phyloP scores from a whole-genome alignment of 2,113 vertebrate genomes.

The Myxocyprinus asiaticus region DNA sequence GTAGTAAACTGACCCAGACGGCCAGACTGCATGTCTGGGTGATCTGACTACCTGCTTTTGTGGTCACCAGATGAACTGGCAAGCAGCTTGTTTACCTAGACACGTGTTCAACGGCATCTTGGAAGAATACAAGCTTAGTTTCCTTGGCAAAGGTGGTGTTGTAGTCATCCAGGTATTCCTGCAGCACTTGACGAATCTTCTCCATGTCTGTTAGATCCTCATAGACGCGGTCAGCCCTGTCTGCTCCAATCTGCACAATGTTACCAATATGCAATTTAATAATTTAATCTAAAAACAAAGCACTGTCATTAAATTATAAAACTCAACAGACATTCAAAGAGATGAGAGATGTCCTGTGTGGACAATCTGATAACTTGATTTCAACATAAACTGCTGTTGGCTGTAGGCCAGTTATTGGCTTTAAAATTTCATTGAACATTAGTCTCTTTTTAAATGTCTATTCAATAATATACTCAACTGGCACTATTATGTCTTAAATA shows the following conservation, averaged over 20 bases:
- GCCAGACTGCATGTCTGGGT: background rate
- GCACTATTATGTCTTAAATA: no score
- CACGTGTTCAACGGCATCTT: slow-evolving; percentile 86
- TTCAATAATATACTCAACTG: no score
- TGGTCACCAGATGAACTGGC: background rate
- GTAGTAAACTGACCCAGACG: background rate
- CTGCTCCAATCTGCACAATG: slow-evolving; percentile 65
- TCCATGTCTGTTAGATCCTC: slow-evolving; percentile 79
- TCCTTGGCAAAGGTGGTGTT: slow-evolving; percentile 83
- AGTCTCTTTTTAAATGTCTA: no score
- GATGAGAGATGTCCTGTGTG: background rate
- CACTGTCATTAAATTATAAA: background rate
- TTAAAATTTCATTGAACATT: no score
- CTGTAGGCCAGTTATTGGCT: no score
- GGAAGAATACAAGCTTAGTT: slow-evolving; percentile 86
- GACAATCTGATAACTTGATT: no score
- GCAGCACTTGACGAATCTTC: slow-evolving; percentile 79
- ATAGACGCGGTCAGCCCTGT: slow-evolving; percentile 74
- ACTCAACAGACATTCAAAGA: background rate
- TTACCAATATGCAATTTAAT: background rate
- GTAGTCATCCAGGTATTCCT: slow-evolving; percentile 86
- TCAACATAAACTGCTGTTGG: no score
- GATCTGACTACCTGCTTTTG: background rate
- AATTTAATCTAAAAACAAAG: background rate
- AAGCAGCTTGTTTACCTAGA: slow-evolving; percentile 70